A percentile compares a stretch with the other conserved stretches of the same genome.
Evolutionary conservation across 2,113 vertebrate genomes (phyloP).

Genomic region (Dermatemys mawii): DNA sequence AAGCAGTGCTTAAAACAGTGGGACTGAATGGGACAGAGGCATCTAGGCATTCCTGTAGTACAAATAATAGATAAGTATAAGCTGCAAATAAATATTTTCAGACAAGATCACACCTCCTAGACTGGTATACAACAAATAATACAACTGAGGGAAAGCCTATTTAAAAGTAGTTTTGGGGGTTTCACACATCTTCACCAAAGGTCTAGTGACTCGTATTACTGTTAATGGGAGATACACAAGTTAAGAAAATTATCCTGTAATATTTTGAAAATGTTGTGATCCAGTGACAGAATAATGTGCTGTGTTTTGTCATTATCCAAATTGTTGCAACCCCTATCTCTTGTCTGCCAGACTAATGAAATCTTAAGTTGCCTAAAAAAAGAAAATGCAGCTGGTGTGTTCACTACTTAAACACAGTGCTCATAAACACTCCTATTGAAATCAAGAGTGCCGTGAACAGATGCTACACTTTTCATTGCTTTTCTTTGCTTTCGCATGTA

Average conservation of each 20-base stretch:
- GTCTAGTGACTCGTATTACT: neutral
- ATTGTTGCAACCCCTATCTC: neutral
- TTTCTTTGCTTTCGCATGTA: neutral
- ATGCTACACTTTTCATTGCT: neutral
- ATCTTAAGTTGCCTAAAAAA: conserved; percentile 5
- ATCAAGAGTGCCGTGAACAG: neutral
- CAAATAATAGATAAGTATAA: neutral
- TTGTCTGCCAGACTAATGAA: neutral
- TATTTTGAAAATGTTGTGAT: conserved; percentile 41
- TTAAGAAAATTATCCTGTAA: neutral
- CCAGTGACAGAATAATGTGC: neutral
- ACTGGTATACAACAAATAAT: neutral
- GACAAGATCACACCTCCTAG: neutral
- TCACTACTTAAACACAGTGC: neutral
- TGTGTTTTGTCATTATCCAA: neutral
- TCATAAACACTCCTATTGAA: neutral
- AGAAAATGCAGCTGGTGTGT: neutral
- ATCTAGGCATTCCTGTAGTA: neutral
- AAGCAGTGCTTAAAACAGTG: neutral
- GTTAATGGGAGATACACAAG: neutral
- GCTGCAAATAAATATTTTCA: neutral
- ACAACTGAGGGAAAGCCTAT: neutral
- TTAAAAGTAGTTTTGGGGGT: conserved; percentile 4
- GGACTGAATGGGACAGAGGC: neutral
- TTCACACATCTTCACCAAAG: neutral